Evolutionary conservation across 2,113 vertebrate species (phyloP), one percentile per base, ranked within the genome.

Genomic region (Cyrtonyx montezumae): DNA sequence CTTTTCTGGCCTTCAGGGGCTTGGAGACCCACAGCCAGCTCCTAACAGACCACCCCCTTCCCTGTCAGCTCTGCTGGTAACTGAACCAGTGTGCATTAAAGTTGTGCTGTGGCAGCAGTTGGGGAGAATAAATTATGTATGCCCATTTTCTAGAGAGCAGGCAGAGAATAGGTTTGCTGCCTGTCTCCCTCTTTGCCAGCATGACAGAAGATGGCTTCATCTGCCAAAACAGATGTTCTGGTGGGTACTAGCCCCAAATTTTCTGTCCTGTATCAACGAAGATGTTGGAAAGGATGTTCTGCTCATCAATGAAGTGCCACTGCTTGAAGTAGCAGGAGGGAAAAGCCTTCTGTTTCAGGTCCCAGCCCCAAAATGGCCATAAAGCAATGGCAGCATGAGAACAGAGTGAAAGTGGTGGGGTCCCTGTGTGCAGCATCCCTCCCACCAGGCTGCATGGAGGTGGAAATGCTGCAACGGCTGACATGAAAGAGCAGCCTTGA

Each of bases 61-160:
- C 67, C 83, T 94, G 93, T 73, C 88, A 93, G 84, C 80, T 92
- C 94, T 94, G 87, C 94, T 84, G 79, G 94, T 93, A 92, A 96
- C 87, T 2, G 16, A 92, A 96, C 68, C 53, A 36, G 18, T 8
- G 34, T 42, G 74, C 92, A 92, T 93, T 96, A 84, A 75, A 91
- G 83, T 78, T 78, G 62, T 63, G 75, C 62, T 11, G 28, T 2
- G 4, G 65, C 88, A 94, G 94, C 96, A 97, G 93, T 95, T 96
- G 86, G 84, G 84, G 25, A 71, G 90, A 77, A 97, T 97, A 93
- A 97, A 97, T 97, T 96, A 97, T 97, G 93, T 88, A 97, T 96
- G 94, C 76, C 77, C 75, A 55, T 79, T 95, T 94, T 91, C 37
- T 77, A 84, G 78, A 6, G 26, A 91, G 81, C 93, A 88, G 32